These are phyloP conservation scores for Tetramorium bicarinatum DNA, from an alignment of 2,888 invertebrate genomes.

Conservation along the genomic window DNA sequence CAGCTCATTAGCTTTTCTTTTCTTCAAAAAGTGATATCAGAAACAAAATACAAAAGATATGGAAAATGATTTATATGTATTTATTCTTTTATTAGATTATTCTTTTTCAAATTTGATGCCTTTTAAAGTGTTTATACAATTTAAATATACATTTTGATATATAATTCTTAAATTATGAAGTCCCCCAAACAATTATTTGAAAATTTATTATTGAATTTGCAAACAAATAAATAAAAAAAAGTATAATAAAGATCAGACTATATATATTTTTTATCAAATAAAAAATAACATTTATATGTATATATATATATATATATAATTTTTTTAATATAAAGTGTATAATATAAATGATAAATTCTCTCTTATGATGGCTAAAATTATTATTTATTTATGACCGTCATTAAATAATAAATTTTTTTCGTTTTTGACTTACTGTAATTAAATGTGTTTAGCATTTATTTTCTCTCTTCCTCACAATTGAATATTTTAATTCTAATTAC, in stretches of 20 bases:
- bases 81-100: neutral
- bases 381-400: neutral
- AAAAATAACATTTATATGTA: too few species aligned
- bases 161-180: neutral
- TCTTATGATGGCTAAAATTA: neutral
- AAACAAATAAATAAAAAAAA: too few species aligned
- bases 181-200: neutral
- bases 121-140: neutral
- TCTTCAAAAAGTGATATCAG: neutral
- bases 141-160: neutral
- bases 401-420: slow-evolving; percentile 1
- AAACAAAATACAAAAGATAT: neutral
- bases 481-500: neutral
- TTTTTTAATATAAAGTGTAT: slow-evolving; percentile 1
- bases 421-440: neutral
- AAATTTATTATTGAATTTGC: too few species aligned
- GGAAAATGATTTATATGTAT: neutral
- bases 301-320: neutral
- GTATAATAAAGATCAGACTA: too few species aligned
- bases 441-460: neutral
- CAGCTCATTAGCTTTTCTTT: neutral
- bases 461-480: neutral
- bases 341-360: neutral
- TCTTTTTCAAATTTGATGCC: neutral
- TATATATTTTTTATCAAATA: too few species aligned